phyloP scores from a whole-genome alignment of 1,140 invertebrate species.

The Halictus rubicundus region DNA sequence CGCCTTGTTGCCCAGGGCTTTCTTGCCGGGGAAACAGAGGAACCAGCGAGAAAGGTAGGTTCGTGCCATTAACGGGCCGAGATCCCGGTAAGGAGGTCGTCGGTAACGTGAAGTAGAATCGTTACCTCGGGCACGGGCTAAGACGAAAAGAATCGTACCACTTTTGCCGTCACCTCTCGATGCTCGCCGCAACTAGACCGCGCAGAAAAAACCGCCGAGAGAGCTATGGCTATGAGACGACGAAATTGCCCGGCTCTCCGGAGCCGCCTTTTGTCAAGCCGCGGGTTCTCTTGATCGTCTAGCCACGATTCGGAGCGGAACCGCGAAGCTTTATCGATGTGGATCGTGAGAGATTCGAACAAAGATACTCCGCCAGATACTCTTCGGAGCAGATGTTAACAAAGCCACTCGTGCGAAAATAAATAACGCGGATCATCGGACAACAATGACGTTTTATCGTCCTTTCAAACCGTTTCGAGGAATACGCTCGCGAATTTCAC shows the following conservation, averaged over 20 bases:
- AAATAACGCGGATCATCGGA: background rate
- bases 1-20: background rate
- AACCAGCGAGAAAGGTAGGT: conserved; percentile 9
- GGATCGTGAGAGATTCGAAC: background rate
- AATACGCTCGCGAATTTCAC: background rate
- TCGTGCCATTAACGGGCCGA: background rate
- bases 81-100: conserved; percentile 13
- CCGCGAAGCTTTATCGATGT: conserved; percentile 40
- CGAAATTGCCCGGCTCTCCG: conserved; percentile 14
- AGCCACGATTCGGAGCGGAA: conserved; percentile 67
- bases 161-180: conserved; percentile 48
- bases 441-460: background rate
- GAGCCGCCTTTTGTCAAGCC: conserved; percentile 20
- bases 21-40: background rate
- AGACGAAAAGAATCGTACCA: conserved; percentile 57
- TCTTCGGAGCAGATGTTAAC: background rate
- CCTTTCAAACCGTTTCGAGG: background rate
- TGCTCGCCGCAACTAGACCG: conserved; percentile 69
- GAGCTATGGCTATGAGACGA: conserved; percentile 10
- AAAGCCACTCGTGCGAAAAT: background rate
- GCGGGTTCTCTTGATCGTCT: conserved; percentile 12
- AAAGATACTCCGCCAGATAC: background rate
- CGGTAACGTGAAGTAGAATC: conserved; percentile 41
- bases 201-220: conserved; percentile 63
- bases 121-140: conserved; percentile 46